phyloP scores from a whole-genome alignment of 2,113 vertebrate genomes.

The Oryzias woworae region DNA sequence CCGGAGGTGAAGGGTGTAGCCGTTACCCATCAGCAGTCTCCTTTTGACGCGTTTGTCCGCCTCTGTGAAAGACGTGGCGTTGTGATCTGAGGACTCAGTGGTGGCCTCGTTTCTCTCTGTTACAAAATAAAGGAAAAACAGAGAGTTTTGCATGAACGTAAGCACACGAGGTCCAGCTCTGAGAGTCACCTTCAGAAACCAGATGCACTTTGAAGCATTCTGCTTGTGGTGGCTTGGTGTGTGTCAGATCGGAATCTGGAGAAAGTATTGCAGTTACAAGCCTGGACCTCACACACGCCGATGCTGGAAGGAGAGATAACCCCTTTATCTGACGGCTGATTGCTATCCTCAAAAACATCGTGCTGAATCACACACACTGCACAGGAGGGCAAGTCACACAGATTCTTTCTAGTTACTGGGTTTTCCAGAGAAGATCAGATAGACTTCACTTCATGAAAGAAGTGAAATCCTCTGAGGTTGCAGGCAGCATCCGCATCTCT shows the following conservation, averaged over 20 bases:
- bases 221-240: conserved; percentile 35
- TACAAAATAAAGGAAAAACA: conserved; percentile 22
- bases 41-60: conserved; percentile 96
- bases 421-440: conserved; percentile 43
- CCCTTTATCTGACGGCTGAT: conserved; percentile 62
- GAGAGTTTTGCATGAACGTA: neutral
- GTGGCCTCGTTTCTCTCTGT: conserved; percentile 85
- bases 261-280: conserved; percentile 47
- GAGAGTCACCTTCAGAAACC: conserved; percentile 20
- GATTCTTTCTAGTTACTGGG: conserved; percentile 16
- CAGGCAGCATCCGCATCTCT: neutral
- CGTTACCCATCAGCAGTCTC: conserved; percentile 94
- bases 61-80: conserved; percentile 84
- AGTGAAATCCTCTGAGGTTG: conserved; percentile 12
- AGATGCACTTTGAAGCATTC: conserved; percentile 37
- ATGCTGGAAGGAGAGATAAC: conserved; percentile 41
- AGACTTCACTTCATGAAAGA: conserved; percentile 14
- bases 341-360: conserved; percentile 49
- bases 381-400: conserved; percentile 10
- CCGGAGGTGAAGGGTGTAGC: conserved; percentile 4
- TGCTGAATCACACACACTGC: conserved; percentile 42
- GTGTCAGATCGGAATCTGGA: conserved; percentile 42
- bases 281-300: conserved; percentile 67
- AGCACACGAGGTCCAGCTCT: neutral
- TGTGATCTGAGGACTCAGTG: conserved; percentile 81